Evolutionary conservation across 2,113 vertebrate genomes (phyloP), one percentile per base, ranked within the genome.

Genomic region (Centropristis striata): DNA sequence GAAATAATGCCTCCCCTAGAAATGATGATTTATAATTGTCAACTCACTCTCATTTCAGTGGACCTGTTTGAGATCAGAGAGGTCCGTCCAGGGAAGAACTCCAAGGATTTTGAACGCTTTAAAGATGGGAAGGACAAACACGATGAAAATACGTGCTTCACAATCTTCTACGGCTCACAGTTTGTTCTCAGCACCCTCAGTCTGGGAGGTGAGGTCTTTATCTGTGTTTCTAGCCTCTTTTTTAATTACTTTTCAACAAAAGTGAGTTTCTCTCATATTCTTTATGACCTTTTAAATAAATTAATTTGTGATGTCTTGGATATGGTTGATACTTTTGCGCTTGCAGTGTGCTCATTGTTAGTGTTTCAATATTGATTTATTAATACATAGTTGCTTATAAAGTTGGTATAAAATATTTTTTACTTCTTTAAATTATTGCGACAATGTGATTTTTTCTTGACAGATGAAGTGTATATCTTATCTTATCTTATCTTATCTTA

Each of bases 141-240:
- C 61, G 92, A 95, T 18, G 97, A 97, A 47, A 96, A 95, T 15
- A 94, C 92, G 72, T 99, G 98, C 88, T 98, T 99, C 83, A 97
- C 96, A 5, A 87, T 99, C 88, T 95, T 98, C 73, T 99, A 98
- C 1, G 98, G 98, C 54, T 96, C 95, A 8, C 96, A 97, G 86
- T 99, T 99, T 84, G 96, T 99, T 20, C 97, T 99, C 80, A 98
- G 91, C 95, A 98, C 97, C 0, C 95, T 99, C 78, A 99, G 98
- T 58, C 92, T 99, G 70, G 97, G 96, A 92, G 96, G 98, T 99
- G 47, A 90, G 47, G 1, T 2, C 4, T 25, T 27, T 6, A 18
- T 18, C 28, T 12, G 4, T 47, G 15, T 37, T 25, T 49, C 15
- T 12, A 18, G n/a, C 47, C 64, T 25, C 12, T 10, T 5, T 21